Base-by-base conservation (phyloP, 64 coral and sea anemone genomes). In the Montipora capricornis region DNA sequence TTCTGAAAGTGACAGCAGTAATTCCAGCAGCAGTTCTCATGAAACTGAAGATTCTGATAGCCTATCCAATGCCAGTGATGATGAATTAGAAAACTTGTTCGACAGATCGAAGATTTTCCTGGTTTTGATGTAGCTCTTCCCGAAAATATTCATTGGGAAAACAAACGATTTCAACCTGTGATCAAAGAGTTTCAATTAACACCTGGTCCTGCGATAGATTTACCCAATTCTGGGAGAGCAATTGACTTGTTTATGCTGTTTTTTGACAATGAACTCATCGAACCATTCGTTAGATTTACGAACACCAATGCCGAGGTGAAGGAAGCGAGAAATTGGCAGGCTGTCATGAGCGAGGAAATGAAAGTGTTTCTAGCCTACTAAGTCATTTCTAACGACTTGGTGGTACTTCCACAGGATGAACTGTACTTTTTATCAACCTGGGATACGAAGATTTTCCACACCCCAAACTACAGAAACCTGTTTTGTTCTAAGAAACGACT, bases 351-450 rank as follows among this genome's bases (percentile, higher is more conserved):
- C 48, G 49, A 69, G 14, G 87, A 94, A 67, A 13, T 94, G 8
- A 94, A 94, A 49, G 93, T 80, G 83, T 89, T 94, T 89, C 58
- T 89, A 44, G 93, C 87, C 26, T 5, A 84, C 11, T 51, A 84
- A 14, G 89, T 94, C 3, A 94, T 94, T 79, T 50, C 51, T 5
- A 89, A 94, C 68, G 78, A 94, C 47, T 83, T 94, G 46, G 46
- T 89, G 64, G 87, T 89, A 48, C 52, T 89, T 22, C 77, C 84
- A 48, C 61, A 76, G 16, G 92, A 93, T 51, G 76, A 93, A 8
- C 77, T 75, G 22, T 88, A 81, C 79, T 94, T 84, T 62, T 68
- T 94, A 0, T 83, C 87, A 1, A 60, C 78, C 44, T 37, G 51
- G 17, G 79, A 90, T 20, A 79, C 87, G 11, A 94, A 26, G 73